Percentiles rank a stretch among this genome's conserved stretches.
These are phyloP conservation scores for Darevskia nairensis DNA, from an alignment of 2,797 vertebrate species.

Conservation along the genomic window DNA sequence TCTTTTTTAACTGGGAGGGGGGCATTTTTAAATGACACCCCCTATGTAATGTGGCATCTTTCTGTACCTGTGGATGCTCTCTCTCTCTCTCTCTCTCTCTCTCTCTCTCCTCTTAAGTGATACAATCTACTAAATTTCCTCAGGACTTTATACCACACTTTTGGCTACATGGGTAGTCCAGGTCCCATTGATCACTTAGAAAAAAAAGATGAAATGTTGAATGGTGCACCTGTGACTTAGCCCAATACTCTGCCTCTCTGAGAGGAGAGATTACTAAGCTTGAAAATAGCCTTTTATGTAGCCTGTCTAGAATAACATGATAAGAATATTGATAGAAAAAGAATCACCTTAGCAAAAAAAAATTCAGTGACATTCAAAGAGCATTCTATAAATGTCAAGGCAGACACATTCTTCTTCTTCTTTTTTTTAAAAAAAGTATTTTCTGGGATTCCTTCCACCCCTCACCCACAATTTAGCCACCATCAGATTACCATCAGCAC, in stretches of 20 bases:
- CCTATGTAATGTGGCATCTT: not conserved
- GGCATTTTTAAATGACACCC: not conserved
- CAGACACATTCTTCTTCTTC: conserved; percentile 7
- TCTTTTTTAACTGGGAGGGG: not conserved
- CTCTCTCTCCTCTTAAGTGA: not conserved
- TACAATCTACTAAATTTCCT: not conserved
- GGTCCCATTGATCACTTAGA: not conserved
- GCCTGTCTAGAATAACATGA: not conserved
- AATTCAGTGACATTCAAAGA: conserved; percentile 36
- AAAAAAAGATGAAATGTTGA: not conserved
- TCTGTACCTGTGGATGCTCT: not conserved
- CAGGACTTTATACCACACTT: not conserved
- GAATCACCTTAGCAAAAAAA: conserved; percentile 23
- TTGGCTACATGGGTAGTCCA: not conserved
- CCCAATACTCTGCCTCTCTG: not conserved
- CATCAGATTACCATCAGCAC: not conserved
- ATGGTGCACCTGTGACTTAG: not conserved
- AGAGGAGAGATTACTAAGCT: not conserved
- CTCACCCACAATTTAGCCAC: not conserved
- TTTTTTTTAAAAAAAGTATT: not conserved
- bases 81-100: not conserved
- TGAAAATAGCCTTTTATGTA: not conserved
- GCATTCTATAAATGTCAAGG: conserved; percentile 39
- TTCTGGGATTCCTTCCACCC: not conserved
- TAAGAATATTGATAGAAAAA: conserved; percentile 31